These are phyloP conservation scores for Holacanthus passer DNA, from an alignment of 2,113 vertebrate genomes.

Conservation along the genomic window DNA sequence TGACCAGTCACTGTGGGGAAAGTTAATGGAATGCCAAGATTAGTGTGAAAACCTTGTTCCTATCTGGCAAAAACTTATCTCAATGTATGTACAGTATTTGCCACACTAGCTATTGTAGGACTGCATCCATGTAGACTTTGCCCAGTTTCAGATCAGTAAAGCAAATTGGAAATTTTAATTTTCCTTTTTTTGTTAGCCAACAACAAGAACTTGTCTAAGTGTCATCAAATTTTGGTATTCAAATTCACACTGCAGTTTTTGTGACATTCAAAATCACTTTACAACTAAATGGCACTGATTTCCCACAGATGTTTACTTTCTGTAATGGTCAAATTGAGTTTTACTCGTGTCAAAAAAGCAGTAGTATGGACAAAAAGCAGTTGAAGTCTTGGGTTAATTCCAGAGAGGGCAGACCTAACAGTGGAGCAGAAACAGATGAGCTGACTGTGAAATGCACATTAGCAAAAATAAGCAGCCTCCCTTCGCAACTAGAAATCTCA, in stretches of 20 bases:
- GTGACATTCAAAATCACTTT: background rate
- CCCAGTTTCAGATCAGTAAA: background rate
- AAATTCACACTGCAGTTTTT: background rate
- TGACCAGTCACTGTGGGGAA: constrained; percentile 12
- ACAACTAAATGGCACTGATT: background rate
- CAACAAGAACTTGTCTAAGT: background rate
- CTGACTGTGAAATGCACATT: constrained; percentile 29
- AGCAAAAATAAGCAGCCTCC: constrained; percentile 33
- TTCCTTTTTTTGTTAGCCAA: background rate
- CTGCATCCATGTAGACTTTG: background rate
- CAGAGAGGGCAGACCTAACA: background rate
- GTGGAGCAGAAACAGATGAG: constrained; percentile 34
- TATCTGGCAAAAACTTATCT: background rate
- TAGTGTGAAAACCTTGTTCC: background rate
- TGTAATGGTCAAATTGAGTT: background rate
- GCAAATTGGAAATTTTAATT: background rate
- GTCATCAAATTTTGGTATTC: background rate
- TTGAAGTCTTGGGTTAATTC: background rate
- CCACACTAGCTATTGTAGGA: background rate
- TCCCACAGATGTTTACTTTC: background rate
- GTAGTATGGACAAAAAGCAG: background rate
- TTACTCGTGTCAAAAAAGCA: background rate
- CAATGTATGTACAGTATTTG: background rate
- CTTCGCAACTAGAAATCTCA: constrained; percentile 2
- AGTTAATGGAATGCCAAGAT: constrained; percentile 33